Base-by-base conservation (phyloP, 2,113 vertebrate species). In the Sinocyclocheilus grahami region DNA sequence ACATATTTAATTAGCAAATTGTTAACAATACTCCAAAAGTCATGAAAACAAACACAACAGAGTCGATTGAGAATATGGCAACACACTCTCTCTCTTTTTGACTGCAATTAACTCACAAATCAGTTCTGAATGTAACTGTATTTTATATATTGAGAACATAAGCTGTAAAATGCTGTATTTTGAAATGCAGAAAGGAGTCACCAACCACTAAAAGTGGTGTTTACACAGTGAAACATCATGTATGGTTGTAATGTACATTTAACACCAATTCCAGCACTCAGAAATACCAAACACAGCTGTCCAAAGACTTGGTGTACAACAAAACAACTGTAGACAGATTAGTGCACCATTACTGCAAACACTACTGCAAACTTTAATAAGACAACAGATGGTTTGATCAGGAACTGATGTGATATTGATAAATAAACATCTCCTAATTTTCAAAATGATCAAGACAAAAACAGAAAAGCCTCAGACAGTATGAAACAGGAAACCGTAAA, bases 1-100 rank as follows among this genome's bases (percentile, higher is more conserved):
- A 94, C 89, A 93, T 94, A 92, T 94, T 95, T 95, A 95, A 94
- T 95, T 93, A 93, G 91, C 92, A 69, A 89, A 93, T 92, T 90
- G 92, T 91, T 84, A 92, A 91, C 92, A 92, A 93, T 94, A 94
- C 92, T 92, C 95, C 91, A 92, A 92, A 92, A 94, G 92, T 95
- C 92, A 94, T 93, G 92, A 94, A 95, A 95, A 94, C 94, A 95
- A 93, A 94, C 82, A 60, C 82, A 84, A 75, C 92, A 93, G 92
- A 92, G 90, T 93, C 72, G 91, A 94, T 91, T 93, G 92, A 92
- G 93, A 93, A 93, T 93, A 94, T 94, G 93, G 94, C 94, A 93
- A 93, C 92, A 94, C 93, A 94, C 93, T 92, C 93, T 94, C 93
- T 94, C 92, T 27, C 60, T 18, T 10, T 20, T 69, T 71, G 27